Percentiles rank a stretch among this genome's conserved stretches.
Evolutionary conservation across 2,797 vertebrate species (phyloP).

Genomic region (Enoplosus armatus): DNA sequence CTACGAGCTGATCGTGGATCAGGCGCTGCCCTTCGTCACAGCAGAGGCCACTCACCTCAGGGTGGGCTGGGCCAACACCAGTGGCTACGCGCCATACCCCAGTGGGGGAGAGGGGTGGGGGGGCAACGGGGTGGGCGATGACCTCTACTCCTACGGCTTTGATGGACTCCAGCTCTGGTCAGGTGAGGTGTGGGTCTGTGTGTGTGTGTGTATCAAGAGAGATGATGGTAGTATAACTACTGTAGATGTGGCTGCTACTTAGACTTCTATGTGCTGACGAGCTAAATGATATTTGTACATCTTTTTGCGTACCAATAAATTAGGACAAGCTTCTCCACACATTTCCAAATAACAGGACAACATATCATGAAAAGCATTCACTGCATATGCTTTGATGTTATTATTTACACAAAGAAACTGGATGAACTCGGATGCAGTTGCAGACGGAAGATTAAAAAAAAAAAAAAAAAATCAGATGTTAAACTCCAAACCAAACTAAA

Average conservation of each 20-base stretch:
- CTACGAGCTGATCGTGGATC: constrained; percentile 95
- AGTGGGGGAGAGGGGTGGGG: constrained; percentile 96
- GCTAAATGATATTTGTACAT: not conserved
- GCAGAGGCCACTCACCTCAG: constrained; percentile 94
- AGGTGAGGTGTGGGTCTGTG: constrained; percentile 80
- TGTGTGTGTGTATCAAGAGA: not conserved
- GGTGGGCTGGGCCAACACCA: constrained; percentile 96
- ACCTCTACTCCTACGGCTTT: constrained; percentile 95
- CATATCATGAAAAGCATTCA: not conserved
- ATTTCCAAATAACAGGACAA: not conserved
- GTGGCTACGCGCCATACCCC: constrained; percentile 92
- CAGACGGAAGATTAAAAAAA: no score
- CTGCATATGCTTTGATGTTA: not conserved
- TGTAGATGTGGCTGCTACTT: not conserved
- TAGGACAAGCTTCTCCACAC: not conserved
- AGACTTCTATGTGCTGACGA: not conserved
- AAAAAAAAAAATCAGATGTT: no score
- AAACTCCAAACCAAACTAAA: not conserved
- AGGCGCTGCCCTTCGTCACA: constrained; percentile 90
- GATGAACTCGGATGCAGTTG: not conserved
- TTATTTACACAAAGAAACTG: not conserved
- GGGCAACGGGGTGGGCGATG: constrained; percentile 95
- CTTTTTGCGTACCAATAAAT: not conserved
- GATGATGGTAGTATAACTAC: not conserved
- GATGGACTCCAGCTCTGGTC: constrained; percentile 97